Evolutionary conservation across 2,888 invertebrate genomes (phyloP), one percentile per base, ranked within the genome.

Genomic region (Euproctis similis): DNA sequence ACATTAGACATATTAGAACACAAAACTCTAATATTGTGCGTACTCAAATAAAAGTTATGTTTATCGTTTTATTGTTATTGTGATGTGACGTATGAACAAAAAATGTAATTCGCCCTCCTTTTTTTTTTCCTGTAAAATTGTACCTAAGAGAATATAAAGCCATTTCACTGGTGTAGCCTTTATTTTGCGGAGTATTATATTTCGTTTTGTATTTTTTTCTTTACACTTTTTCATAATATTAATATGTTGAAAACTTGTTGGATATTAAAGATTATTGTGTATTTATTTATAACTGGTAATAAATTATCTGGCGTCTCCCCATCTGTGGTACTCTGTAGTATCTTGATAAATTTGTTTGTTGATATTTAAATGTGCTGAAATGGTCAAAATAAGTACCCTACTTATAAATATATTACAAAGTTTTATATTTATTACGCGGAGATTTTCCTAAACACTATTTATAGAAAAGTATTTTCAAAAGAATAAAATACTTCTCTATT

Each of bases 61-160:
- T 46, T 44, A 46, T 46, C 41, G 42, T 46, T 53, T 48, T 51
- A 53, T 48, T 53, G 48, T 53, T 53, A 53, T 48, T 43, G 39
- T 48, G 46, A 52, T 47, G 39, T 50, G 40, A 53, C 42, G 42
- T 52, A 53, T 48, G 53, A 48, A n/a, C n/a, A n/a, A n/a, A 46
- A 53, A 50, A 53, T 50, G 35, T 46, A 43, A 48, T 44, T 48
- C 39, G 33, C 36, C 30, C 30, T n/a, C n/a, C n/a, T n/a, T n/a
- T n/a, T n/a, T n/a, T n/a, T n/a, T 47, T 40, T 46, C n/a, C 37
- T 43, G 39, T 34, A 31, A 38, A 50, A 47, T 45, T 47, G 47
- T 50, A 45, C 50, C 51, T 47, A 38, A 39, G 40, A 47, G 51
- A 45, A 50, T 47, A 45, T 47, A 37, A 36, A 50, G 40, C 28